These are phyloP conservation scores for Platynereis dumerilii DNA, from an alignment of 2,888 invertebrate species.

Conservation along the genomic window DNA sequence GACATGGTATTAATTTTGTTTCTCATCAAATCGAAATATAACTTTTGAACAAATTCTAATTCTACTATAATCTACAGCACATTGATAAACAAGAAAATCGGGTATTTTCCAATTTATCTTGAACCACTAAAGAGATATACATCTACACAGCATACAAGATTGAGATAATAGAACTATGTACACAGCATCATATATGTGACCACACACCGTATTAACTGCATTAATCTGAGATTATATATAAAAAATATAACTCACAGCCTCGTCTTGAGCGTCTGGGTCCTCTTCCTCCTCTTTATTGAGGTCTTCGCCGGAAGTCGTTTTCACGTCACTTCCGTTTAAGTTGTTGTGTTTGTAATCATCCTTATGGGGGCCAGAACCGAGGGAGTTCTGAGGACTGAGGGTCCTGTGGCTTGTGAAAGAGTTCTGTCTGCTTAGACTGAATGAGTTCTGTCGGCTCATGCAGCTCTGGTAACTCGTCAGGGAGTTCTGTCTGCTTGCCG, in stretches of 20 bases:
- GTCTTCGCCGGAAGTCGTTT: conserved; percentile 38
- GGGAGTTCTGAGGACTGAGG: conserved; percentile 43
- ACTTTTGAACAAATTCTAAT: no score
- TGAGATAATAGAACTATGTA: no score
- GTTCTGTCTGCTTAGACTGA: conserved; percentile 24
- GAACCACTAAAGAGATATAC: no score
- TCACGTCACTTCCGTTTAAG: conserved; percentile 32
- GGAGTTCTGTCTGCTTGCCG: conserved; percentile 58
- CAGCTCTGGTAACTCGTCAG: conserved; percentile 52
- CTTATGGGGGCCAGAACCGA: conserved; percentile 22
- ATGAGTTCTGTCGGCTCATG: conserved; percentile 55
- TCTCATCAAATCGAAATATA: no score
- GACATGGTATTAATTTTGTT: no score
- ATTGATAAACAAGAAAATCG: no score
- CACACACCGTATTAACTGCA: no score
- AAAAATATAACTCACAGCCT: conserved; percentile 44
- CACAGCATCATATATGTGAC: no score
- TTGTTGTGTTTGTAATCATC: conserved; percentile 38
- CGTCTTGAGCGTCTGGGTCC: conserved; percentile 58
- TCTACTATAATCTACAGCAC: no score
- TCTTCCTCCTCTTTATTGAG: conserved; percentile 39
- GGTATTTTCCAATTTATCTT: no score
- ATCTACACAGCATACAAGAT: no score
- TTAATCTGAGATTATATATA: no score
- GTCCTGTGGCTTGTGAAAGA: conserved; percentile 47